phyloP scores from a whole-genome alignment of 2,113 vertebrate genomes.

The Corythaixoides concolor region DNA sequence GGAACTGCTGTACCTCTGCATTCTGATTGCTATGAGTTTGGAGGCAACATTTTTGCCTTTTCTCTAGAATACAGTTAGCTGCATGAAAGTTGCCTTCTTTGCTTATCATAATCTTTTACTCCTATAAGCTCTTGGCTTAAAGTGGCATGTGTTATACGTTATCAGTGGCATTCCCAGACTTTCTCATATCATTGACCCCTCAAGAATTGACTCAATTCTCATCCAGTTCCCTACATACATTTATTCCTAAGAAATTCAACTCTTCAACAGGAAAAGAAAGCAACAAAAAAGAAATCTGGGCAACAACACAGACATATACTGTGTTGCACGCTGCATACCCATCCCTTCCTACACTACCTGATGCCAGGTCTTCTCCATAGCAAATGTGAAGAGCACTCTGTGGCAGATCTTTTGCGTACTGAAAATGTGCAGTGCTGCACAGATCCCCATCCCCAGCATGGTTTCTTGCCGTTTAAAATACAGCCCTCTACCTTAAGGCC shows the following conservation, averaged over 20 bases:
- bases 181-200: background rate
- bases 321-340: background rate
- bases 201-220: background rate
- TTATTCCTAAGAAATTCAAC: background rate
- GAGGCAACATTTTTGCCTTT: background rate
- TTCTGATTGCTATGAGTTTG: background rate
- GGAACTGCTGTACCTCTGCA: background rate
- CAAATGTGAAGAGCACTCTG: background rate
- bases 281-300: background rate
- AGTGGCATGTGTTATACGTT: background rate
- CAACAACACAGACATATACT: background rate
- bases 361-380: background rate
- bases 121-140: background rate
- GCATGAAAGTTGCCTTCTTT: background rate
- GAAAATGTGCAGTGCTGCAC: background rate
- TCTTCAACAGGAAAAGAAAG: background rate
- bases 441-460: too few relatives aligned
- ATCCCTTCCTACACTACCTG: background rate
- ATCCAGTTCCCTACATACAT: background rate
- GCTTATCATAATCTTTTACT: background rate
- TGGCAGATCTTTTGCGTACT: background rate
- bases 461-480: background rate
- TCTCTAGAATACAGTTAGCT: background rate
- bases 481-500: background rate
- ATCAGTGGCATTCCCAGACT: background rate